Percentiles rank a stretch among this genome's conserved stretches.
Conservation (phyloP, 2,797 vertebrate genomes). For the Kryptolebias ocellatus region DNA sequence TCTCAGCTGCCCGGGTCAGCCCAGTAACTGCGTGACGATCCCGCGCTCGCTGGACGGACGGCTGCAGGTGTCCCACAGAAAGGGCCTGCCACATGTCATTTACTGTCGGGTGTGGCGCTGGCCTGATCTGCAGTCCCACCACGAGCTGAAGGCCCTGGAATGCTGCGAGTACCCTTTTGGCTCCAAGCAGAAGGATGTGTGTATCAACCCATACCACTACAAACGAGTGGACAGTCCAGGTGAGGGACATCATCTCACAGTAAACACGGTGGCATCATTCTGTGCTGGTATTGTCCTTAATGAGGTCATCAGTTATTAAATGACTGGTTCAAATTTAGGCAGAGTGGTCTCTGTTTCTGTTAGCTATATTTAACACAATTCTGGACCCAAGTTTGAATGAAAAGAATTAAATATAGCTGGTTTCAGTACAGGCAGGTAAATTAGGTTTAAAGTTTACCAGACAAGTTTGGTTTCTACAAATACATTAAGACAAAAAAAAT, state of each 20-base stretch:
- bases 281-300: background rate
- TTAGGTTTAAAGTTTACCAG: too few species aligned
- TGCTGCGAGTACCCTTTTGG: conserved; percentile 97
- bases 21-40: conserved; percentile 96
- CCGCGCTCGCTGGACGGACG: conserved; percentile 94
- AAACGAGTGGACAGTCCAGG: conserved; percentile 97
- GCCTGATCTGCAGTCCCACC: conserved; percentile 97
- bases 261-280: background rate
- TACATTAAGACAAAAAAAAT: too few species aligned
- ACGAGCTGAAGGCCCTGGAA: conserved; percentile 96
- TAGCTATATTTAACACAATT: too few species aligned
- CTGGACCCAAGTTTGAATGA: too few species aligned
- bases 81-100: conserved; percentile 94
- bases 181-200: conserved; percentile 98
- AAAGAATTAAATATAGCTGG: too few species aligned
- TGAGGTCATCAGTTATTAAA: background rate
- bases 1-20: conserved; percentile 92
- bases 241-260: conserved; percentile 66
- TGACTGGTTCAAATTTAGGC: background rate
- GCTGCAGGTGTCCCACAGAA: conserved; percentile 95
- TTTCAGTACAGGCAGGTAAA: too few species aligned
- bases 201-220: conserved; percentile 99
- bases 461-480: too few species aligned
- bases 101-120: conserved; percentile 98
- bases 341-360: background rate